phyloP scores from a whole-genome alignment of 2,113 vertebrate species.

The Pteropus alecto region DNA sequence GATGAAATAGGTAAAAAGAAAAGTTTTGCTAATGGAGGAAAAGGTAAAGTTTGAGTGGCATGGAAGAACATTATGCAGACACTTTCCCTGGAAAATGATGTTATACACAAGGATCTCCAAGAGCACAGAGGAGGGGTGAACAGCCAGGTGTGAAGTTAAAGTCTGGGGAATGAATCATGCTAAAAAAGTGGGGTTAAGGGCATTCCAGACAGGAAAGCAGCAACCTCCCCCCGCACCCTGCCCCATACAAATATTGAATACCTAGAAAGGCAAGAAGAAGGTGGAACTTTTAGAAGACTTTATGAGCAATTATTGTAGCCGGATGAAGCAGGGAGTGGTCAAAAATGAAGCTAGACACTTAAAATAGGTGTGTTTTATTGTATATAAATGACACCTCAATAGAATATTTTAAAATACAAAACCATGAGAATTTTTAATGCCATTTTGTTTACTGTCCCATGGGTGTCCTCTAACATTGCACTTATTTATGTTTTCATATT shows the following conservation, averaged over 20 bases:
- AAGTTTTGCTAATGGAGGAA: not conserved
- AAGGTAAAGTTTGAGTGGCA: not conserved
- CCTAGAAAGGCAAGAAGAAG: not conserved
- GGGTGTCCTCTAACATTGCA: not conserved
- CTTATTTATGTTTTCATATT: not conserved
- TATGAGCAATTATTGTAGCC: not conserved
- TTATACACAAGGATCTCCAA: not conserved
- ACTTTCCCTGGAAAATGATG: not conserved
- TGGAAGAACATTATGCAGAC: not conserved
- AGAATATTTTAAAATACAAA: not conserved
- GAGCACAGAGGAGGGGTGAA: not conserved
- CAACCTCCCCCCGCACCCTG: not conserved
- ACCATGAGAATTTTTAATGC: not conserved
- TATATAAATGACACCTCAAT: not conserved
- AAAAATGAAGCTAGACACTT: not conserved
- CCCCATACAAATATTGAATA: not conserved
- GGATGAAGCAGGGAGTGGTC: not conserved
- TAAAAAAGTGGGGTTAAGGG: not conserved
- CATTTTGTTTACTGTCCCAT: not conserved
- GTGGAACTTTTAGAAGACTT: not conserved
- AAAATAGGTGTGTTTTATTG: not conserved
- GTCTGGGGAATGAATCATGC: not conserved
- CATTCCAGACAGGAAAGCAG: not conserved
- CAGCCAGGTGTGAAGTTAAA: not conserved
- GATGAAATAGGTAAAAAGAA: not conserved